These are phyloP conservation scores for Chelon auratus DNA, from an alignment of 2,797 vertebrate species.

Conservation along the genomic window DNA sequence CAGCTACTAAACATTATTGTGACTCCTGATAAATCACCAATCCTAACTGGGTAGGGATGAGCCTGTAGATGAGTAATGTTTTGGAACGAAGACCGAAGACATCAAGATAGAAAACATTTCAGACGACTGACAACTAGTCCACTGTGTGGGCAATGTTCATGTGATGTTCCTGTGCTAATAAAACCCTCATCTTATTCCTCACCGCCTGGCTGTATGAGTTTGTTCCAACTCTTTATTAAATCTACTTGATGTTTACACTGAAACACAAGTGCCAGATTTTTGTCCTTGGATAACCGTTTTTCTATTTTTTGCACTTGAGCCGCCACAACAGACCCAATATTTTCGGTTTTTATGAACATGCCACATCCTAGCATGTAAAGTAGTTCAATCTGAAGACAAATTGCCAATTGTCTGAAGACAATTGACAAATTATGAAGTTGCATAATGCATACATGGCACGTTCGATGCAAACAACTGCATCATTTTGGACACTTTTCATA, in stretches of 20 bases:
- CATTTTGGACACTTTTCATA: too few species aligned
- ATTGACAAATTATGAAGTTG: neutral
- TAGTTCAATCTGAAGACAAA: neutral
- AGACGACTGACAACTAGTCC: neutral
- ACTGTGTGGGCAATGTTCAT: neutral
- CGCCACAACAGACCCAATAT: too few species aligned
- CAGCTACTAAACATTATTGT: neutral
- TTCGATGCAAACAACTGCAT: too few species aligned
- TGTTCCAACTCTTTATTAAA: too few species aligned
- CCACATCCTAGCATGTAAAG: neutral
- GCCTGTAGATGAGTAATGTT: conserved; percentile 16
- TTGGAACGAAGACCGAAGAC: conserved; percentile 4
- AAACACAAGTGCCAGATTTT: neutral
- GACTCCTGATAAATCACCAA: neutral
- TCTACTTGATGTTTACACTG: neutral
- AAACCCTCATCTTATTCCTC: neutral
- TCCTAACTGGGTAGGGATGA: neutral
- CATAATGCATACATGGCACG: neutral
- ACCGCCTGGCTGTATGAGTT: neutral
- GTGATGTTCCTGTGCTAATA: neutral
- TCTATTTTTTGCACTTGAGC: neutral
- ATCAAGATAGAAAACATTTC: neutral
- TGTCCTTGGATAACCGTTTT: neutral
- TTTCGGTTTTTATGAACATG: too few species aligned
- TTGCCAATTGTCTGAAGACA: too few species aligned